Base-by-base conservation (phyloP, 2,113 vertebrate genomes). In the Xiphophorus couchianus region DNA sequence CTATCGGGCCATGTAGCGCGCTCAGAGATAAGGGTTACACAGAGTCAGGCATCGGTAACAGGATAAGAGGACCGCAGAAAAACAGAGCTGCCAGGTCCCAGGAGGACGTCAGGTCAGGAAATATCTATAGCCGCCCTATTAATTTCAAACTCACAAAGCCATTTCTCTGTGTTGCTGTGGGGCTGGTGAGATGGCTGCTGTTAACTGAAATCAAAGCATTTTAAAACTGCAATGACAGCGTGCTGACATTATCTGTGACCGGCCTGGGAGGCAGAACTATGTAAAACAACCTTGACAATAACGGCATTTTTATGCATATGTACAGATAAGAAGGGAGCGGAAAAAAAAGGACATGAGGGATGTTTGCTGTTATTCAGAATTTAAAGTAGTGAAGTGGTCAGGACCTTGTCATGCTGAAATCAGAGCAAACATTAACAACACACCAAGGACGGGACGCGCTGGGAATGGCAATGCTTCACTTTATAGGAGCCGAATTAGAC, bases 11-110 rank as follows among this genome's bases (percentile, higher is more conserved):
- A 25, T 92, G 91, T 92, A 54, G 85, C 27, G 69, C 80, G 87
- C 85, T 31, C 76, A 64, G 90, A 91, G 92, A 93, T 93, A 93
- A 92, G 90, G 91, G 86, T 90, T 91, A 92, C 91, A 92, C 87
- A 66, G 84, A 90, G 73, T 89, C 90, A 66, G 86, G 92, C 89
- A 89, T 89, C 88, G 84, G 89, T 89, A 87, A 92, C 89, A 90
- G 92, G 91, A 93, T 90, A 84, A 92, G 89, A 74, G 78, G 79
- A 91, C 92, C 88, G 78, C 92, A 90, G 86, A 86, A 90, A 85
- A 89, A 85, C 81, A 85, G 84, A 90, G 89, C 90, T 85, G 81
- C 76, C 1, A 78, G 78, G 54, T 86, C 90, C 86, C 91, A 29
- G 31, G 87, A 86, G 91, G 78, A 79, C 31, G 13, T 17, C 37